Conservation (phyloP, 2,113 vertebrate genomes). For the Lota lota region DNA sequence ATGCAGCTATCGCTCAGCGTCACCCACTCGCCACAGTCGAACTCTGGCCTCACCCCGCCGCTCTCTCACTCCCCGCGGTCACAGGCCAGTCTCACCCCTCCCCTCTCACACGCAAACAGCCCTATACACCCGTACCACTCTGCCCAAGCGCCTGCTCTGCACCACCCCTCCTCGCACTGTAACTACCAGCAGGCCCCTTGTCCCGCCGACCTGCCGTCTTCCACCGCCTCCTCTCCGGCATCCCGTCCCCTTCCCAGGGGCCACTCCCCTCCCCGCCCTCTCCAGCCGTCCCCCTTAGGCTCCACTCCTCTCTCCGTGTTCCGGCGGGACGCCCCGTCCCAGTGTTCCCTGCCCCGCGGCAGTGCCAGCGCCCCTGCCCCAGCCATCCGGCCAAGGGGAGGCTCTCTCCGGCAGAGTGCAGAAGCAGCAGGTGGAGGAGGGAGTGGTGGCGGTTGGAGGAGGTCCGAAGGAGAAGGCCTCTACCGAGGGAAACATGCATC, state of each 20-base stretch:
- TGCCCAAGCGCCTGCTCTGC: constrained; percentile 47
- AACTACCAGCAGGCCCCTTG: constrained; percentile 57
- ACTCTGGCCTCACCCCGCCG: constrained; percentile 61
- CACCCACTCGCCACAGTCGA: constrained; percentile 68
- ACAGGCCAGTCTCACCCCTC: constrained; percentile 13
- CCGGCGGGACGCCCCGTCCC: constrained; percentile 70
- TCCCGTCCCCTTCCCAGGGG: constrained; percentile 52
- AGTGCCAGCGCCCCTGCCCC: constrained; percentile 60
- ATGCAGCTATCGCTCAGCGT: constrained; percentile 69
- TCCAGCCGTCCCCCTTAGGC: constrained; percentile 67
- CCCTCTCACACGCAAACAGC: constrained; percentile 52
- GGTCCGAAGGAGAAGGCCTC: constrained; percentile 66
- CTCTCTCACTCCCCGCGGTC: constrained; percentile 34
- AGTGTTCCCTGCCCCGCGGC: constrained; percentile 74
- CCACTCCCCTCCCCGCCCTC: constrained; percentile 68
- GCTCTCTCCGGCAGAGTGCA: constrained; percentile 70
- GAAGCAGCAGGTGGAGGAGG: constrained; percentile 38
- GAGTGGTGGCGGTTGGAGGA: constrained; percentile 47
- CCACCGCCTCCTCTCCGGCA: constrained; percentile 68
- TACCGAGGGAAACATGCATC: constrained; percentile 78
- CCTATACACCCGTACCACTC: constrained; percentile 67
- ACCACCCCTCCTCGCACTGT: constrained; percentile 54
- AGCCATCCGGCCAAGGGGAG: constrained; percentile 60
- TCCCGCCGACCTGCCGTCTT: constrained; percentile 62
- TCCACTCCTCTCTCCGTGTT: constrained; percentile 74